Percentiles rank a stretch among this genome's conserved stretches.
Conservation (phyloP, 1,140 invertebrate species). For the Lanistes nyassanus region DNA sequence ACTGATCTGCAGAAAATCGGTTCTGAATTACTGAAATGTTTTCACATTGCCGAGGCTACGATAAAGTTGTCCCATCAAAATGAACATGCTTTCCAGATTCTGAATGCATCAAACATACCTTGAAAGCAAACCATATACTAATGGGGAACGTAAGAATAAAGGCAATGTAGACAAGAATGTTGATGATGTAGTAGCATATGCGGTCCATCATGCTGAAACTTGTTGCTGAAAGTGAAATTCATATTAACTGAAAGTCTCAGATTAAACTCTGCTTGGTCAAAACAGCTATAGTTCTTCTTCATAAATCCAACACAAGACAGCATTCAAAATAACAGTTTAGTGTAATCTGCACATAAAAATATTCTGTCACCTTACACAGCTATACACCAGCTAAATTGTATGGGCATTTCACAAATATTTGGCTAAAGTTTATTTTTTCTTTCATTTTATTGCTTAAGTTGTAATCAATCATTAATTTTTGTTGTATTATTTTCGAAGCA, state of each 20-base stretch:
- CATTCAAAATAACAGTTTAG: no score
- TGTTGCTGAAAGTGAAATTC: conserved; percentile 25
- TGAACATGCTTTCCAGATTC: background rate
- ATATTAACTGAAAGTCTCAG: no score
- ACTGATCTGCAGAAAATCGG: background rate
- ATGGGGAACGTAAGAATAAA: conserved; percentile 36
- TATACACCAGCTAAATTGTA: no score
- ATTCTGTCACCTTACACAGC: no score
- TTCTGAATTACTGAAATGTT: background rate
- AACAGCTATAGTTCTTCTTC: no score
- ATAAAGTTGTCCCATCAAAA: background rate
- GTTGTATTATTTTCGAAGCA: background rate
- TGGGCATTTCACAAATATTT: no score
- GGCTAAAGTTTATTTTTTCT: no score
- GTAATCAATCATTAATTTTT: background rate
- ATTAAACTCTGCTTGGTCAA: no score
- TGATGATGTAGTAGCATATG: conserved; percentile 28
- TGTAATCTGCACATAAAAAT: no score
- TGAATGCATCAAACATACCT: conserved; percentile 19
- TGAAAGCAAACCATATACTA: conserved; percentile 36
- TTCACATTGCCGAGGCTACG: background rate
- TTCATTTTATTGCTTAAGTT: no score
- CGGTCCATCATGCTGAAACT: conserved; percentile 17
- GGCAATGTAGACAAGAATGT: conserved; percentile 22
- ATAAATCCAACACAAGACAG: no score